These are phyloP conservation scores for Dendroctonus valens DNA, from an alignment of 1,140 invertebrate species.

Conservation along the genomic window DNA sequence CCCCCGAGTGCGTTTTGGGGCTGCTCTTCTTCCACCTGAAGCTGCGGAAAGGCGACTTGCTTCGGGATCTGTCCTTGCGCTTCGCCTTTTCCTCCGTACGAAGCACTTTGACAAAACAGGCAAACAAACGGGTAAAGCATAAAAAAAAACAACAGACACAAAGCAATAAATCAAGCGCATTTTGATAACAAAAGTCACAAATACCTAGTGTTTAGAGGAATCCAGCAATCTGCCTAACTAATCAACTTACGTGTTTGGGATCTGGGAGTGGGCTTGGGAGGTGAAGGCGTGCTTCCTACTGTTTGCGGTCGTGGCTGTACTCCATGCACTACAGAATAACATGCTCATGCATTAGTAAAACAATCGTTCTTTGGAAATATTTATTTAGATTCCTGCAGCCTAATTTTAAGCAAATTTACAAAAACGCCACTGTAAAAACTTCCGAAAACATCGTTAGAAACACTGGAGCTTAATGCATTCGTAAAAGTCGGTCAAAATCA, in stretches of 20 bases:
- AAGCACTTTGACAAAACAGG: conserved; percentile 46
- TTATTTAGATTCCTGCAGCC: too few species aligned
- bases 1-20: conserved; percentile 57
- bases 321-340: conserved; percentile 46
- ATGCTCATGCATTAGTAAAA: conserved; percentile 51
- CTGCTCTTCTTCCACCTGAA: conserved; percentile 81
- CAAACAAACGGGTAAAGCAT: conserved; percentile 45
- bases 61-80: conserved; percentile 76
- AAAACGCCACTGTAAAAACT: too few species aligned
- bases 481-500: too few species aligned
- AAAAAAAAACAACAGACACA: conserved; percentile 34
- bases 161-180: conserved; percentile 20
- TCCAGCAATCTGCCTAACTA: neutral
- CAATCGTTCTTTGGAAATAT: too few species aligned
- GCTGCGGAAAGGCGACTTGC: conserved; percentile 88
- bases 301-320: conserved; percentile 32
- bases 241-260: conserved; percentile 41
- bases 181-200: conserved; percentile 7
- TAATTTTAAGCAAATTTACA: too few species aligned
- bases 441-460: too few species aligned
- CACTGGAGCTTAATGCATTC: too few species aligned
- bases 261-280: conserved; percentile 32
- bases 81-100: conserved; percentile 49
- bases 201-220: neutral
- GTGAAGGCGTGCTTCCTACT: conserved; percentile 33